Conservation (phyloP, 2,113 vertebrate genomes). For the Urocitellus parryii region DNA sequence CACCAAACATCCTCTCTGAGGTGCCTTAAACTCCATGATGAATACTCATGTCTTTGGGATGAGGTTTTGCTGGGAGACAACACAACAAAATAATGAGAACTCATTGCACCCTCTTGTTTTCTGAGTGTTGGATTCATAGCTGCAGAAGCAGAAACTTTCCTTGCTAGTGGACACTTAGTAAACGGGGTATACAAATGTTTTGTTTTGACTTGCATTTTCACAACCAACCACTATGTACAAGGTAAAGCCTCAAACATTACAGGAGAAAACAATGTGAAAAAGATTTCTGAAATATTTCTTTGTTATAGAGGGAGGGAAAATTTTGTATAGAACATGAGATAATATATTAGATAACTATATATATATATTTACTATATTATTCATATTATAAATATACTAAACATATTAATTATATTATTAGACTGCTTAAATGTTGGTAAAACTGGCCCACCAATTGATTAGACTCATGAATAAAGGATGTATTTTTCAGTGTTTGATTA, state of each 20-base stretch:
- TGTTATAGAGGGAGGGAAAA: background rate
- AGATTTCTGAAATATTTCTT: slow-evolving; percentile 20
- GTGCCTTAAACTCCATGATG: background rate
- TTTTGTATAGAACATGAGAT: background rate
- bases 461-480: background rate
- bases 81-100: background rate
- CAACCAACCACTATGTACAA: background rate
- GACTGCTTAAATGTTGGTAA: slow-evolving; percentile 8
- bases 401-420: slow-evolving; percentile 19
- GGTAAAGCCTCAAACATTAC: background rate
- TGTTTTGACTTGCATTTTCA: slow-evolving; percentile 7
- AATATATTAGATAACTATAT: background rate
- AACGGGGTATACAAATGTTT: background rate
- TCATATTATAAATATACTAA: background rate
- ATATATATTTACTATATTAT: background rate
- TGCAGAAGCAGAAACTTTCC: background rate
- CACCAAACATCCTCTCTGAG: background rate
- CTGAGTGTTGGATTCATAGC: background rate
- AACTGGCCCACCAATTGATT: background rate
- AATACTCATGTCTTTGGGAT: background rate
- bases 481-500: slow-evolving; percentile 41
- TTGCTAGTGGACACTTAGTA: background rate
- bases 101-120: background rate
- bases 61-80: background rate
- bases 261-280: slow-evolving; percentile 14